Evolutionary conservation across 2,797 vertebrate species (phyloP), one percentile per base, ranked within the genome.

Genomic region (Falco naumanni): DNA sequence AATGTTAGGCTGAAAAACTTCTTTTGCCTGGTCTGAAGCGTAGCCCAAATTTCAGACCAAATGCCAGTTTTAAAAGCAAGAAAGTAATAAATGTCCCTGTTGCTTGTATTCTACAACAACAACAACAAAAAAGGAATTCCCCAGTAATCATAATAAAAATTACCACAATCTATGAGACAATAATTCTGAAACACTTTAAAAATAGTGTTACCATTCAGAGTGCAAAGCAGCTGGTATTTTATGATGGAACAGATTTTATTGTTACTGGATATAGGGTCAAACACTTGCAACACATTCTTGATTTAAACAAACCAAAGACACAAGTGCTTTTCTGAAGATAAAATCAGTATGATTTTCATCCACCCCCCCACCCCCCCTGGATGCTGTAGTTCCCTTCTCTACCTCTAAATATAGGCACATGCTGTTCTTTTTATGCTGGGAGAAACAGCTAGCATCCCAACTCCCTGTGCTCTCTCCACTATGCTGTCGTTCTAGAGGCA

Each of bases 261-360:
- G 82, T 96, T 94, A 64, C 82, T 95, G 89, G 92, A 81, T 95
- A 34, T 63, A 34, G 94, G 94, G 94, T 96, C 93, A 97, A 86
- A 86, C 1, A 25, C 93, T 94, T 89, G 84, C 76, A 92, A 83
- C 94, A 63, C 90, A 20, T 72, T 93, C 90, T 87, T 87, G 71
- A 51, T 95, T 96, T 82, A 79, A 93, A 88, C 82, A 95, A 93
- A 89, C 65, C 26, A 72, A 91, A 86, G 91, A 22, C 69, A 57
- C 34, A 54, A 93, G 89, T 68, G 84, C 34, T 87, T 95, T 95
- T 91, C 59, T 92, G 61, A 94, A 96, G 92, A 96, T 93, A 94
- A 88, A 92, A 94, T 94, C 82, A 19, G 75, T 75, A 33, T 34
- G 54, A 65, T 78, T 41, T 41, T 15, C 41, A 41, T 14, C 41